Evolutionary conservation across 2,888 invertebrate species (phyloP).

Genomic region (Sinohyriopsis cumingii): DNA sequence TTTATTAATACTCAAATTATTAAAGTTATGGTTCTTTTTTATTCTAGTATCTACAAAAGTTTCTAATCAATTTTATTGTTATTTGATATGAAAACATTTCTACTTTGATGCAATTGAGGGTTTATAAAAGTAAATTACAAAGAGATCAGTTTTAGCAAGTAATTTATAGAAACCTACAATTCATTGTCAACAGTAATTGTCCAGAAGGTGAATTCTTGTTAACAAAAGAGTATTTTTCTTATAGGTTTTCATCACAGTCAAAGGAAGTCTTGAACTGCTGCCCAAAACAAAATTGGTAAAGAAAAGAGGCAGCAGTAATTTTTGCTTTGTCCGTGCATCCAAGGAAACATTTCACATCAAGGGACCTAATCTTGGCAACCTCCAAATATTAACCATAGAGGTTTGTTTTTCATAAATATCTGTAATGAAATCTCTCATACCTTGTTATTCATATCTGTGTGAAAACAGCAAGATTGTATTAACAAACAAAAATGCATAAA

Average conservation of each 20-base stretch:
- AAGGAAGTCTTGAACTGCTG: slow-evolving; percentile 50
- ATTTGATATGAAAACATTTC: no score
- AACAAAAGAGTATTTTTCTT: slow-evolving; percentile 8
- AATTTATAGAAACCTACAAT: no score
- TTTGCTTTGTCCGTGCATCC: slow-evolving; percentile 55
- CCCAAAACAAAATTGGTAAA: slow-evolving; percentile 50
- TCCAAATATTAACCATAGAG: slow-evolving; percentile 55
- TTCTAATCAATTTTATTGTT: no score
- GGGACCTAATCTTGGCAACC: slow-evolving; percentile 56
- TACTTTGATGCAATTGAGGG: no score
- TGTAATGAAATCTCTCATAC: background rate
- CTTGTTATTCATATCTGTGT: background rate
- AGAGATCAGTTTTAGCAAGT: no score
- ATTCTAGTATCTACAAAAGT: no score
- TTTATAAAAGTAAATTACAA: no score
- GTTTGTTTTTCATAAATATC: slow-evolving; percentile 26
- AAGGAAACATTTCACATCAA: slow-evolving; percentile 60
- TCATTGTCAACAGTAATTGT: no score
- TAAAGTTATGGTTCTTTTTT: no score
- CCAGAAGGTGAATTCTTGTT: background rate
- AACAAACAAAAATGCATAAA: no score
- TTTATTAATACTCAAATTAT: no score
- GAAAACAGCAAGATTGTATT: no score
- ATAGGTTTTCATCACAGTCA: slow-evolving; percentile 59
- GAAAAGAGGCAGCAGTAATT: slow-evolving; percentile 46